A percentile compares a stretch with the other conserved stretches of the same genome.
phyloP scores from a whole-genome alignment of 2,888 invertebrate genomes.

The Cheilosia vernalis region DNA sequence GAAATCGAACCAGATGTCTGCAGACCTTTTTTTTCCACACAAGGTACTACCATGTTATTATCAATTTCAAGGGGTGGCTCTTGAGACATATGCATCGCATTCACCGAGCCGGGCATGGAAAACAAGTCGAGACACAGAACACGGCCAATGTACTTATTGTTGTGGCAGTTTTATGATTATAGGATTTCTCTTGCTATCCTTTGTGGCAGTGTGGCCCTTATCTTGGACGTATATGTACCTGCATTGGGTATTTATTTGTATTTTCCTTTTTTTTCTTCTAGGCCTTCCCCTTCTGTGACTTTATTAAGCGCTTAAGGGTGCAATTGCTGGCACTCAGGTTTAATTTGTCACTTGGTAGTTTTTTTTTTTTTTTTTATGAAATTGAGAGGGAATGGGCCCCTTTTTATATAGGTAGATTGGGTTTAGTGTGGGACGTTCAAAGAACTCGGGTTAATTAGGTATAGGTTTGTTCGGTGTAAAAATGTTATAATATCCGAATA shows the following conservation, averaged over 20 bases:
- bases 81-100: conserved; percentile 74
- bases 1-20: conserved; percentile 74
- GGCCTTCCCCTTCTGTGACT: conserved; percentile 9
- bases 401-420: conserved; percentile 18
- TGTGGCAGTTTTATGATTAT: conserved; percentile 74
- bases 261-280: conserved; percentile 8
- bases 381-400: conserved; percentile 7
- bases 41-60: conserved; percentile 46
- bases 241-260: conserved; percentile 58
- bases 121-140: conserved; percentile 4
- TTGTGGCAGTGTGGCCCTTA: conserved; percentile 32
- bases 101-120: conserved; percentile 31
- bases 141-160: conserved; percentile 67
- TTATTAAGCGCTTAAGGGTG: conserved; percentile 56
- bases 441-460: conserved; percentile 58
- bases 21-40: conserved; percentile 48
- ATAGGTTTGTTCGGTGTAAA: conserved; percentile 42
- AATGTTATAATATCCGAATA: conserved; percentile 44
- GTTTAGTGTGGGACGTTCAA: conserved; percentile 19
- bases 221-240: conserved; percentile 24
- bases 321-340: conserved; percentile 60
- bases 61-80: conserved; percentile 74
- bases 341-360: conserved; percentile 59
- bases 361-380: conserved; percentile 1
- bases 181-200: conserved; percentile 45